phyloP scores from a whole-genome alignment of 2,888 invertebrate species.

The Andrena flavipes region DNA sequence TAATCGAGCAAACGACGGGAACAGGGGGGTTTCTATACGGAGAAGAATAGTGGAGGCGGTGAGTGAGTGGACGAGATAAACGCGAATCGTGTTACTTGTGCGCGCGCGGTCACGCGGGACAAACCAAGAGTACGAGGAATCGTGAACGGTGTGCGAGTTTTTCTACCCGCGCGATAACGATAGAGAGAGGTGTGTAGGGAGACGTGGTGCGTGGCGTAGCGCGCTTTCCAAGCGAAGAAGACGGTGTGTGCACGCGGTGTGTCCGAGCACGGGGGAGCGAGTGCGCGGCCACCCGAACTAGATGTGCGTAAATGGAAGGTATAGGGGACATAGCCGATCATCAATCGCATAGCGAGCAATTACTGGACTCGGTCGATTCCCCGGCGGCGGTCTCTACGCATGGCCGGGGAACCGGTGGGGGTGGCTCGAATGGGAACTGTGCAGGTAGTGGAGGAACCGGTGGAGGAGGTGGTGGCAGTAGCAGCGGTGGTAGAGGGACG shows the following conservation, averaged over 20 bases:
- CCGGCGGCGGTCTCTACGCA: conserved; percentile 75
- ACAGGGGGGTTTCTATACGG: too few species aligned
- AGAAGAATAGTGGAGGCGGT: background rate
- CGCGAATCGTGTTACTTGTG: conserved; percentile 26
- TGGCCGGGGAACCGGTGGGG: conserved; percentile 78
- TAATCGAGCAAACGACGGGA: background rate
- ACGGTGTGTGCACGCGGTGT: conserved; percentile 55
- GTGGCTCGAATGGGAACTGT: conserved; percentile 80
- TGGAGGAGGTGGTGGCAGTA: conserved; percentile 75
- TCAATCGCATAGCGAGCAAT: conserved; percentile 84
- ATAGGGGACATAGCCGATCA: conserved; percentile 85
- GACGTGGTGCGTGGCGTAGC: background rate
- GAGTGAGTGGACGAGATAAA: conserved; percentile 9
- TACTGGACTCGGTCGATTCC: conserved; percentile 85
- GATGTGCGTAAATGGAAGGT: conserved; percentile 85
- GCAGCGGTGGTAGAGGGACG: conserved; percentile 71
- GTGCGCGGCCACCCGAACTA: conserved; percentile 80
- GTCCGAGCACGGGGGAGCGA: conserved; percentile 68
- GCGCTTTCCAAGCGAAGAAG: background rate
- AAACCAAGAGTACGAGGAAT: background rate
- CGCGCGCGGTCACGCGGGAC: conserved; percentile 2
- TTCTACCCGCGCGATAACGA: background rate
- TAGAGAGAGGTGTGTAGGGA: background rate
- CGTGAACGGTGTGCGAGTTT: conserved; percentile 1
- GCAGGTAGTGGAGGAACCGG: conserved; percentile 72